Evolutionary conservation across 2,888 invertebrate species (phyloP), one percentile per base, ranked within the genome.

Genomic region (Spisula subtruncata): DNA sequence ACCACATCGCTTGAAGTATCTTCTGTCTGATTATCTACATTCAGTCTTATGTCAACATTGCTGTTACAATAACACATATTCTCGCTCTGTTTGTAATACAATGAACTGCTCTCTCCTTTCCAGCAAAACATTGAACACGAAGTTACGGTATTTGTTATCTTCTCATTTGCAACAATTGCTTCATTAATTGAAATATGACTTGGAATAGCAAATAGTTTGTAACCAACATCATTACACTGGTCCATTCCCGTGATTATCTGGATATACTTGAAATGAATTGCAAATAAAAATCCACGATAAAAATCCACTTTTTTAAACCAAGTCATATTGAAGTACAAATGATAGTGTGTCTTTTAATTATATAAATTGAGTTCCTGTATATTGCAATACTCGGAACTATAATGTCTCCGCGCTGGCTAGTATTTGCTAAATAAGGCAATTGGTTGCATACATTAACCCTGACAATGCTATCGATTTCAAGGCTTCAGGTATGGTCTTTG

Each of bases 51-150:
- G n/a, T 60, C 60, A 20, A 60, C 14, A n/a, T 60, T 20, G 60
- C 25, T 60, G n/a, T 60, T 60, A 60, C 60, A 60, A 60, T 60
- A 60, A 20, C 60, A 60, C 20, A 60, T 60, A 20, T 60, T 60
- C 25, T 60, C 60, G 6, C 6, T 25, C 2, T 60, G 6, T 25
- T 60, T 60, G 60, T 60, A 60, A 60, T 60, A 60, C n/a, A 60
- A 20, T 60, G 60, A 60, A 60, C 20, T 60, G 18, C 60, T 60
- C 18, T 18, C 60, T 20, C 6, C 5, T 20, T n/a, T 60, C 60
- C 6, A 6, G n/a, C 60, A 60, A 25, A 60, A 60, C 25, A 60
- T 14, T n/a, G 60, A 60, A 60, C 60, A 60, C n/a, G 60, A 60
- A 6, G 60, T 60, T 20, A 60, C n/a, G 60, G 60, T 18, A 60